Evolutionary conservation across 2,797 vertebrate genomes (phyloP).

Genomic region (Lacerta viridis): DNA sequence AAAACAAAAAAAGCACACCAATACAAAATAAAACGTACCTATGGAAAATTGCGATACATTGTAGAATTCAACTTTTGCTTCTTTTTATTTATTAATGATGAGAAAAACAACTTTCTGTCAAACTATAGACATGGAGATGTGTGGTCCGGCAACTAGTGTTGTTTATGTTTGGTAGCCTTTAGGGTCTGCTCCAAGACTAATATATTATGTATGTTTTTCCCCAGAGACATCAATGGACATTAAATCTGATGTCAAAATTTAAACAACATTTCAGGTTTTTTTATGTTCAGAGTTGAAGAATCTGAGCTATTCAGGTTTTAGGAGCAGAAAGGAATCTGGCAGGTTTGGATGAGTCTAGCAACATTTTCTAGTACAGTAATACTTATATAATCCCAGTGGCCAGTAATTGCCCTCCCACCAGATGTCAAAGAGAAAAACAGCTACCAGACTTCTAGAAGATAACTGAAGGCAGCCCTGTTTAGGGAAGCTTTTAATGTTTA

Average conservation of each 20-base stretch:
- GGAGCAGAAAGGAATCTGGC: not conserved
- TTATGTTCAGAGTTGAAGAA: not conserved
- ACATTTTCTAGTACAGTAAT: not conserved
- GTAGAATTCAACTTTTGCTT: not conserved
- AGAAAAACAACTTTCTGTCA: not conserved
- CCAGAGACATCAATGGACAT: not conserved
- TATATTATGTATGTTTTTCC: not conserved
- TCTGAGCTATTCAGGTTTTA: not conserved
- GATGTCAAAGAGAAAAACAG: no score
- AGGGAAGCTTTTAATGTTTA: no score
- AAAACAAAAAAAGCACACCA: conserved; percentile 34
- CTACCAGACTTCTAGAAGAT: no score
- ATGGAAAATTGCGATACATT: conserved; percentile 16
- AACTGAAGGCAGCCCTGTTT: no score
- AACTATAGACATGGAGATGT: not conserved
- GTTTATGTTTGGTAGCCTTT: not conserved
- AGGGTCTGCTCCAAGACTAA: not conserved
- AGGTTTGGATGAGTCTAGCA: not conserved
- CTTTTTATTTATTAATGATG: conserved; percentile 43
- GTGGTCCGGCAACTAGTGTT: not conserved
- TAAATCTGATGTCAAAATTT: not conserved
- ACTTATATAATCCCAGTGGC: not conserved
- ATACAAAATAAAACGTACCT: conserved; percentile 40
- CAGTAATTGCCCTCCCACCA: not conserved
- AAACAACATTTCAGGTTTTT: not conserved